Percentiles rank a stretch among this genome's conserved stretches.
These are phyloP conservation scores for Ostrea edulis DNA, from an alignment of 1,140 invertebrate genomes.

Conservation along the genomic window DNA sequence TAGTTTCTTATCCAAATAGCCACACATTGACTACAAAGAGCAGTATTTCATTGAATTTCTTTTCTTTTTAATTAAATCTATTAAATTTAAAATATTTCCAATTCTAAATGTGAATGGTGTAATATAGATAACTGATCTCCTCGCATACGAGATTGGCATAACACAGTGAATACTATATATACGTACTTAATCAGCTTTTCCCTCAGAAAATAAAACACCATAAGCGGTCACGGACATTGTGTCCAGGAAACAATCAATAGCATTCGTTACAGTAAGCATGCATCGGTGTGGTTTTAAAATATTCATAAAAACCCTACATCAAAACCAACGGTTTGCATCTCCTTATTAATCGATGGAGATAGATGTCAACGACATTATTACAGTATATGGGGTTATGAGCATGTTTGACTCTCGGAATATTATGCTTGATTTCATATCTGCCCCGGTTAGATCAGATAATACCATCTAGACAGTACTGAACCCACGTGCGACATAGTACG, in stretches of 20 bases:
- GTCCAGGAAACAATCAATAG: not conserved
- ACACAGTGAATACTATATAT: not conserved
- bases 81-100: too few relatives aligned
- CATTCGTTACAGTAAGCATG: not conserved
- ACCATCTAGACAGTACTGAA: slow-evolving; percentile 19
- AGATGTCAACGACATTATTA: slow-evolving; percentile 27
- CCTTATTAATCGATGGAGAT: slow-evolving; percentile 11
- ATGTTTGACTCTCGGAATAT: slow-evolving; percentile 19
- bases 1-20: not conserved
- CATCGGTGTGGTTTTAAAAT: not conserved
- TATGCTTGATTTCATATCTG: slow-evolving; percentile 18
- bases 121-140: too few relatives aligned
- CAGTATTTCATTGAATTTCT: not conserved
- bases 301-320: slow-evolving; percentile 15
- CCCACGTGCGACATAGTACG: slow-evolving; percentile 29
- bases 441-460: slow-evolving; percentile 36
- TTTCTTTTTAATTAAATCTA: too few relatives aligned
- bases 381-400: slow-evolving; percentile 13
- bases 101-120: too few relatives aligned
- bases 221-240: not conserved
- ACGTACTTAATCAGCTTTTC: not conserved
- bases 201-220: not conserved
- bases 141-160: too few relatives aligned
- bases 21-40: not conserved
- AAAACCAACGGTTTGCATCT: not conserved